Evolutionary conservation across 2,888 invertebrate species (phyloP).

Genomic region (Horisme vitalbata): DNA sequence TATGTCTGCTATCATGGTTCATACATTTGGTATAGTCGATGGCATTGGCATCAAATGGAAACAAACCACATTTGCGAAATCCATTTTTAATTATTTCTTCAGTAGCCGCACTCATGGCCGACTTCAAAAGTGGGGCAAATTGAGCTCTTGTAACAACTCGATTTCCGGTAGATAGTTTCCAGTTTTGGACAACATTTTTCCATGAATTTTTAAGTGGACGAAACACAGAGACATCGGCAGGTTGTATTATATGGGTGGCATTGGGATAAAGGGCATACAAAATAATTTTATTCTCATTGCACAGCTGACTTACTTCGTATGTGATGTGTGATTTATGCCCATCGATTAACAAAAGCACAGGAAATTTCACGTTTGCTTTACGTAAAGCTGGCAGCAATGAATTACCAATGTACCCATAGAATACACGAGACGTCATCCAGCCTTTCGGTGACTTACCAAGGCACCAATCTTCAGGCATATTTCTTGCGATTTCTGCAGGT

Average conservation of each 20-base stretch:
- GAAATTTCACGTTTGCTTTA: constrained; percentile 18
- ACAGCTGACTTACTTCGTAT: constrained; percentile 30
- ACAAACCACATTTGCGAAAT: not conserved
- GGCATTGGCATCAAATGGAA: not conserved
- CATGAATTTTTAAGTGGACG: constrained; percentile 9
- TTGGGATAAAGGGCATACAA: constrained; percentile 36
- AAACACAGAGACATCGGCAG: constrained; percentile 34
- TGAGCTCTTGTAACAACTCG: constrained; percentile 5
- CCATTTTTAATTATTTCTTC: not conserved
- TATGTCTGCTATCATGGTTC: no score
- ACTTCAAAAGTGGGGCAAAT: constrained; percentile 11
- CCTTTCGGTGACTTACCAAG: constrained; percentile 35
- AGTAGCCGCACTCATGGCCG: constrained; percentile 11
- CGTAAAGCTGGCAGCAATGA: constrained; percentile 13
- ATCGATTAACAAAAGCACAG: constrained; percentile 26
- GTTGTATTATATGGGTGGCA: constrained; percentile 40
- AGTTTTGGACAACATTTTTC: constrained; percentile 8
- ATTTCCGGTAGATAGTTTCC: constrained; percentile 8
- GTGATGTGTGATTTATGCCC: constrained; percentile 34
- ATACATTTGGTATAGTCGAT: not conserved
- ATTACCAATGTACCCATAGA: constrained; percentile 32
- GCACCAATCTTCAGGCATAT: constrained; percentile 31
- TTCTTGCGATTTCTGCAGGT: constrained; percentile 29
- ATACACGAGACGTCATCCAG: constrained; percentile 39
- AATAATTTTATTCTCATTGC: constrained; percentile 33